Evolutionary conservation across 2,888 invertebrate genomes (phyloP), one percentile per base, ranked within the genome.

Genomic region (Perithous albicinctus): DNA sequence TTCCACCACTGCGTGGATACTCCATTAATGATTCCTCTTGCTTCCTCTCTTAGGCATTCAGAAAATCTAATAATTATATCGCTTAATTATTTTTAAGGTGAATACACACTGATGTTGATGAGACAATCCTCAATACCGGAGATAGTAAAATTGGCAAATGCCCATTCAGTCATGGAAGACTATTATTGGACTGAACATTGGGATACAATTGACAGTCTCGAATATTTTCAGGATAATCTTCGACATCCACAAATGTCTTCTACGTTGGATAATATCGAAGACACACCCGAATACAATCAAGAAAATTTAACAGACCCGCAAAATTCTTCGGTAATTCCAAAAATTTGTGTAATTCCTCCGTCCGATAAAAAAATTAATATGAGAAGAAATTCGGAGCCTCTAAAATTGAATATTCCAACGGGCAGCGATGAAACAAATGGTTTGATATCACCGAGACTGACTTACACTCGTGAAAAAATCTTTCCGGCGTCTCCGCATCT

Each of bases 51-150:
- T n/a, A 43, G n/a, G 12, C 51, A 63, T n/a, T n/a, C n/a, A n/a
- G n/a, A 69, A 61, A 38, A 18, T 32, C 66, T 69, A 23, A 29
- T 15, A 48, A 67, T 23, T 3, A 46, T 35, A 64, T 23, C 6
- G 8, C 8, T 70, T 2, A 10, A 54, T 54, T 29, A 26, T 32
- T 67, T 46, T 10, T 56, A n/a, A 91, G 91, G 88, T 83, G 86
- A 88, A 54, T 90, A 90, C 43, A 90, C 91, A 8, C 88, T 88
- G 48, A 85, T 87, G 35, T 90, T 90, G 88, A 92, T 92, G 88
- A 87, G 86, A 61, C 84, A 84, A 23, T 92, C 92, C 2, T 82
- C 23, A 2, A 80, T 88, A 41, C 87, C 89, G 70, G 91, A 92
- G 82, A 92, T 92, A 73, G 82, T 77, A n/a, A 80, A 64, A 43